Evolutionary conservation across 1,140 invertebrate genomes (phyloP).

Genomic region (Saccostrea cuccullata): DNA sequence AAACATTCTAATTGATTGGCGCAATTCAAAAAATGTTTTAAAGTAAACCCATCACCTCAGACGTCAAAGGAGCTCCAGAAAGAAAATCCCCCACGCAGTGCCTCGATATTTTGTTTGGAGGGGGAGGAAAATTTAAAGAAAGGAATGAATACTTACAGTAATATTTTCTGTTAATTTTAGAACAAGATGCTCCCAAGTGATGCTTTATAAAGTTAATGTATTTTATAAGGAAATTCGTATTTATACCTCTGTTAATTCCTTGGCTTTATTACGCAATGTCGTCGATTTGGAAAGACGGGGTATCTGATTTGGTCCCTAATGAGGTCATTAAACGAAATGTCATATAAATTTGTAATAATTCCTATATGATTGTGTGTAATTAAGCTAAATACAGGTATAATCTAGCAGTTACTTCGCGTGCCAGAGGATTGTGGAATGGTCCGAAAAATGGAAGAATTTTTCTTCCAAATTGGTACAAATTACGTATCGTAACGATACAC

Average conservation of each 20-base stretch:
- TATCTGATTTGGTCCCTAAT: conserved; percentile 14
- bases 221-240: background rate
- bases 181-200: background rate
- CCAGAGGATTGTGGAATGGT: background rate
- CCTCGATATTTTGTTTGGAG: background rate
- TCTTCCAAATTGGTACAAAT: conserved; percentile 26
- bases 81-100: background rate
- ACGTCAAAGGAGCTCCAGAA: background rate
- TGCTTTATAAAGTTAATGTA: background rate
- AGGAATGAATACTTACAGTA: background rate
- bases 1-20: conserved; percentile 12
- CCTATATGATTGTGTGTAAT: background rate
- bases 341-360: background rate
- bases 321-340: conserved; percentile 24
- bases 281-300: background rate
- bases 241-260: conserved; percentile 5
- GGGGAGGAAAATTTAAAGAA: background rate
- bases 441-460: background rate
- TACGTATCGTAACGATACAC: background rate
- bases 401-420: background rate
- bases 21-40: background rate
- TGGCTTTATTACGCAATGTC: background rate
- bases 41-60: background rate
- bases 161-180: background rate
- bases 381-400: conserved; percentile 2